Base-by-base conservation (phyloP, 1,140 invertebrate species). In the Littorina saxatilis region DNA sequence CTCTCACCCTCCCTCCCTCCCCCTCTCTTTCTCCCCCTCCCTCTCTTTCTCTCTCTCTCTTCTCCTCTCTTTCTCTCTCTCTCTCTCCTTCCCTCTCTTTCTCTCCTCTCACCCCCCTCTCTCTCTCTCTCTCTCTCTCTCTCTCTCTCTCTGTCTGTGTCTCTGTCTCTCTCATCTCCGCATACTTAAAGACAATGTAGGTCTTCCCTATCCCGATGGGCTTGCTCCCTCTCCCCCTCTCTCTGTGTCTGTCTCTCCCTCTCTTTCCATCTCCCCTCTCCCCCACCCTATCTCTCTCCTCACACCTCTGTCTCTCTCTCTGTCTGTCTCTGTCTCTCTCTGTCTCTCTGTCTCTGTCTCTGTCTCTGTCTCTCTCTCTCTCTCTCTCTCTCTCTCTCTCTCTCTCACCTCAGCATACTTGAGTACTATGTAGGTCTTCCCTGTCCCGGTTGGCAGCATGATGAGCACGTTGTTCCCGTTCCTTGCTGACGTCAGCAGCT, bases 401-500 rank as follows among this genome's bases (percentile, higher is more conserved):
- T 20, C n/a, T 5, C 55, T 23, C 55, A 78, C 76, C 76, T 78
- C 55, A 43, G 76, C 76, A 23, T 78, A 78, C 55, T 78, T 78
- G 3, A 78, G 76, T 5, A 78, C 76, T 1, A 78, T 39, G 76
- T 78, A 78, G n/a, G 76, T 78, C 29, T 78, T 78, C 11, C 76
- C 76, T n/a, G 76, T 63, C 17, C 76, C 76, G 13, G 76, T 78
- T 32, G 55, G 55, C 37, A 78, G 55, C 55, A 23, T 27, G n/a
- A 78, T 66, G 35, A 78, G 76, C 0, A 78, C 76, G 55, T 78
- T 78, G 52, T 37, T 13, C 35, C 55, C 76, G 2, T 43, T 63
- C 37, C 76, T 32, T 17, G 39, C 76, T 7, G 55, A 55, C 5
- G 39, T 27, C 76, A 78, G 76, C 23, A 78, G 35, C 58, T 78